These are phyloP conservation scores for Branchellion lobata DNA, from an alignment of 2,888 invertebrate species.

Conservation along the genomic window DNA sequence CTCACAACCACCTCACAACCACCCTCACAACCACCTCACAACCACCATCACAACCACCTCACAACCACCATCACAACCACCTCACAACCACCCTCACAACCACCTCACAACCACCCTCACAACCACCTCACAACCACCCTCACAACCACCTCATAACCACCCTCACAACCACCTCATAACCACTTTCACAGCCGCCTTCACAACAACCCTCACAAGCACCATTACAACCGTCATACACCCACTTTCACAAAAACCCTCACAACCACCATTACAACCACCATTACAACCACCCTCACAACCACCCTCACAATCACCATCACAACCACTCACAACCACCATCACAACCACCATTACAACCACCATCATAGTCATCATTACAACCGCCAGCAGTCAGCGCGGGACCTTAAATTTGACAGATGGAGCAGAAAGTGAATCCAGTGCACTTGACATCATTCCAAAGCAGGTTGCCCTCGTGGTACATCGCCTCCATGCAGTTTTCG, in stretches of 20 bases:
- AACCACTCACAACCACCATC: background rate
- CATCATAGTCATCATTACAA: background rate
- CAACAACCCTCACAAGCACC: no score
- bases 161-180: background rate
- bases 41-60: no score
- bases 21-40: no score
- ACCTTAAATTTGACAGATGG: background rate
- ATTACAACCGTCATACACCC: background rate
- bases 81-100: background rate
- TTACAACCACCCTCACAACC: background rate
- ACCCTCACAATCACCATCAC: background rate
- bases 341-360: constrained; percentile 2
- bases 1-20: no score
- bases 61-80: background rate
- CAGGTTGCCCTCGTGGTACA: background rate
- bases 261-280: background rate
- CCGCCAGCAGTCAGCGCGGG: no score
- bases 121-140: background rate
- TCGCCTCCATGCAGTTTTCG: background rate
- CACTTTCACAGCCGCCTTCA: no score
- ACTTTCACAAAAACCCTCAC: background rate
- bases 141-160: background rate
- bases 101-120: background rate
- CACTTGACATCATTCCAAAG: background rate
- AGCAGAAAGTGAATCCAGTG: background rate